phyloP scores from a whole-genome alignment of 2,113 vertebrate species.

The Diglossa brunneiventris region DNA sequence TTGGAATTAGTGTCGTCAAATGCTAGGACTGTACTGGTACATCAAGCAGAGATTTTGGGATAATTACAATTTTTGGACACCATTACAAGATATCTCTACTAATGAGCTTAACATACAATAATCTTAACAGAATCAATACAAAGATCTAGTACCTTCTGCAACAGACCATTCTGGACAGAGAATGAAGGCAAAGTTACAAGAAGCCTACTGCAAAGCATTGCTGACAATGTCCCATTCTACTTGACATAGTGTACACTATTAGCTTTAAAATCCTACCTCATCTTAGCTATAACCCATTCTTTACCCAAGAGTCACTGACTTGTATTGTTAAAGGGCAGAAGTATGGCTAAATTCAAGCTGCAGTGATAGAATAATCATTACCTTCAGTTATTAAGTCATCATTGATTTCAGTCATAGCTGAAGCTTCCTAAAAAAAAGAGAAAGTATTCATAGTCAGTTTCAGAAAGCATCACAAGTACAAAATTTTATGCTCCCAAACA shows the following conservation, averaged over 20 bases:
- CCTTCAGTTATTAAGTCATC: conserved; percentile 72
- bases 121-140: background rate
- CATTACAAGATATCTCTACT: background rate
- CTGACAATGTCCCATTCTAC: background rate
- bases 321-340: background rate
- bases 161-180: background rate
- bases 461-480: background rate
- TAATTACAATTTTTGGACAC: background rate
- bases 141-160: background rate
- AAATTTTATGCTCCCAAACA: background rate
- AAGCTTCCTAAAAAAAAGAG: conserved; percentile 25
- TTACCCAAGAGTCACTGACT: background rate
- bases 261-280: background rate
- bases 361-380: background rate
- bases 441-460: background rate
- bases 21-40: background rate
- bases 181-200: background rate
- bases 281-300: background rate
- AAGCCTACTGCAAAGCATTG: background rate
- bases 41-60: background rate
- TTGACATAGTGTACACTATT: too few relatives aligned
- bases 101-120: background rate
- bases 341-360: background rate
- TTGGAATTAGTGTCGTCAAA: background rate
- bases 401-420: conserved; percentile 53